phyloP scores from a whole-genome alignment of 1,140 invertebrate species.

The Oryzaephilus surinamensis region DNA sequence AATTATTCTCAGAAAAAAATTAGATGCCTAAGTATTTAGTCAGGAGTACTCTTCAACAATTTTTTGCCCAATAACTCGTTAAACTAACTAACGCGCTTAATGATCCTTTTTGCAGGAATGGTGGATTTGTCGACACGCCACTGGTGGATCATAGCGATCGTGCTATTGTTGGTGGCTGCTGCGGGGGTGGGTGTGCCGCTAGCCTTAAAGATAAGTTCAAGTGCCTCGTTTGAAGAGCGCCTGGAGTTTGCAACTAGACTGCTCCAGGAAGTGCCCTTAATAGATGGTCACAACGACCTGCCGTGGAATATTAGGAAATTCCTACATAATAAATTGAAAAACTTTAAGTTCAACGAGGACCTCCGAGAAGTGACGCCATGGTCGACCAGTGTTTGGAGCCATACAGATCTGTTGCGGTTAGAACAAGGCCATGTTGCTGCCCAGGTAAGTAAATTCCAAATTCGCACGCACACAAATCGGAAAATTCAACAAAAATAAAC shows the following conservation, averaged over 20 bases:
- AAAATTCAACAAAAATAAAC: too few species aligned
- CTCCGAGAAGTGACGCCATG: constrained; percentile 63
- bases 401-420: constrained; percentile 73
- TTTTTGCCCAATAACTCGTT: neutral
- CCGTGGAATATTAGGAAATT: constrained; percentile 83
- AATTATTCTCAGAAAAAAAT: too few species aligned
- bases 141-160: constrained; percentile 54
- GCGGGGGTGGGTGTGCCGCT: constrained; percentile 55
- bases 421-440: constrained; percentile 70
- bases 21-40: too few species aligned
- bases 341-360: constrained; percentile 65
- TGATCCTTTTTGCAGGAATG: constrained; percentile 34
- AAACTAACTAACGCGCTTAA: too few species aligned
- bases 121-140: constrained; percentile 44
- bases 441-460: constrained; percentile 73
- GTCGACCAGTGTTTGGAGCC: constrained; percentile 65
- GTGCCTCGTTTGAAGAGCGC: constrained; percentile 52
- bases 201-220: constrained; percentile 50
- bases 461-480: too few species aligned
- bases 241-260: constrained; percentile 47
- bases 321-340: constrained; percentile 73
- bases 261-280: constrained; percentile 51
- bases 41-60: too few species aligned
- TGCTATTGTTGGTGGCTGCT: constrained; percentile 52
- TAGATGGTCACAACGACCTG: constrained; percentile 81